A percentile compares a stretch with the other conserved stretches of the same genome.
phyloP scores from a whole-genome alignment of 2,888 invertebrate species.

The Xanthia icteritia region DNA sequence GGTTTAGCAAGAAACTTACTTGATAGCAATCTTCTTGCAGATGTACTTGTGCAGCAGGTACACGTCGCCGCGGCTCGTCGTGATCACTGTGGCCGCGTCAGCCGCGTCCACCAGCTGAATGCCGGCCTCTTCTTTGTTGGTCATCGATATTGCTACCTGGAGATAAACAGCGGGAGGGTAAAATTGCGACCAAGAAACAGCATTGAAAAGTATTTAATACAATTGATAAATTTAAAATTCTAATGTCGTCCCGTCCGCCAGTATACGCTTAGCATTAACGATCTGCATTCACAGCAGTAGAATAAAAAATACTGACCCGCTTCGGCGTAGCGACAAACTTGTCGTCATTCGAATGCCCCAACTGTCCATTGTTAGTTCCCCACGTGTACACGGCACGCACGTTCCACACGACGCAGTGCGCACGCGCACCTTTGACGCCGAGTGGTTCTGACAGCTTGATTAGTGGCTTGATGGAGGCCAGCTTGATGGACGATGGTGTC shows the following conservation, averaged over 20 bases:
- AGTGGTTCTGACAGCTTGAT: constrained; percentile 80
- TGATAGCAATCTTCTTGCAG: constrained; percentile 92
- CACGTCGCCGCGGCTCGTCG: constrained; percentile 92
- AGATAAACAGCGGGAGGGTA: background rate
- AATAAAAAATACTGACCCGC: constrained; percentile 67
- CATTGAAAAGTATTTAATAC: too few relatives aligned
- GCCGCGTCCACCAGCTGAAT: constrained; percentile 91
- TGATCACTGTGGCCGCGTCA: constrained; percentile 92
- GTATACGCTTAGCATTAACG: too few relatives aligned
- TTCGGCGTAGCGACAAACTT: constrained; percentile 86
- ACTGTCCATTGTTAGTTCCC: constrained; percentile 95
- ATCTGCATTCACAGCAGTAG: background rate
- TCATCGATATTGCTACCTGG: constrained; percentile 85
- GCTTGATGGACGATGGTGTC: constrained; percentile 78
- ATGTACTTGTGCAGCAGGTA: constrained; percentile 93
- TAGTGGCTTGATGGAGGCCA: constrained; percentile 79
- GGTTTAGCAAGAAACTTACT: constrained; percentile 72
- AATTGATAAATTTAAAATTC: too few relatives aligned
- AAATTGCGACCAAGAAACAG: background rate
- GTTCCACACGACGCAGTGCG: constrained; percentile 93
- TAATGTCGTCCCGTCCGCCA: too few relatives aligned
- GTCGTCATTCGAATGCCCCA: constrained; percentile 92
- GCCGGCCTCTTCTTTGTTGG: constrained; percentile 85
- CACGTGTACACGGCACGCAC: constrained; percentile 92
- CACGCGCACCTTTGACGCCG: constrained; percentile 92